Evolutionary conservation across 2,888 invertebrate species (phyloP), one percentile per base, ranked within the genome.

Genomic region (Erynnis tages): DNA sequence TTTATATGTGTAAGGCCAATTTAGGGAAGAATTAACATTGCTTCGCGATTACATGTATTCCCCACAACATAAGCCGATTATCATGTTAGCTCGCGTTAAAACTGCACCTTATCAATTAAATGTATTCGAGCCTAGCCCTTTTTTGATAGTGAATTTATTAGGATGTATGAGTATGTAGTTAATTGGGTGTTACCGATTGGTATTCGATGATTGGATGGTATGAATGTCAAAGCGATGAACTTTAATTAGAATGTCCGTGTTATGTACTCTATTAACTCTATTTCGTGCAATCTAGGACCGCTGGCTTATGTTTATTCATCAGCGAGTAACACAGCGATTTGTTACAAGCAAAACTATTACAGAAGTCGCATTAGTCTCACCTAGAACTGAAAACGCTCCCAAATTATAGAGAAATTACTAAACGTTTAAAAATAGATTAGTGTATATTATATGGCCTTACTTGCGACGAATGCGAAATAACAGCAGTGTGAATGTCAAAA

Each of bases 221-320:
- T 87, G 87, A 89, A 88, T 87, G 87, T 87, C 88, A 89, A 89
- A 89, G 88, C 88, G 84, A 88, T 89, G 88, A 85, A 86, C 85
- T 86, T 83, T 85, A 84, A 83, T 88, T 85, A 86, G 73, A 88
- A 85, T 84, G 83, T 86, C 81, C 79, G 82, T 87, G 84, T 87
- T 85, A 85, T 45, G 38, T 53, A 44, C 83, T 79, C 84, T 88
- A 88, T 86, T 65, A 45, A 44, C 83, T 79, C 84, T 88, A 88
- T 86, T 65, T 80, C 83, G 87, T 86, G 86, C 87, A 82, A 77
- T 82, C 77, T 75, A 79, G 75, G 76, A 75, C 69, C 73, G 75
- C 69, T 82, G 67, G 66, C 71, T 71, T 69, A 69, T 73, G 74
- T 67, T 74, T 61, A 73, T 74, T 69, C 64, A 71, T 75, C 71